Conservation (phyloP, 64 coral and sea anemone genomes). For the Pachyseris speciosa region DNA sequence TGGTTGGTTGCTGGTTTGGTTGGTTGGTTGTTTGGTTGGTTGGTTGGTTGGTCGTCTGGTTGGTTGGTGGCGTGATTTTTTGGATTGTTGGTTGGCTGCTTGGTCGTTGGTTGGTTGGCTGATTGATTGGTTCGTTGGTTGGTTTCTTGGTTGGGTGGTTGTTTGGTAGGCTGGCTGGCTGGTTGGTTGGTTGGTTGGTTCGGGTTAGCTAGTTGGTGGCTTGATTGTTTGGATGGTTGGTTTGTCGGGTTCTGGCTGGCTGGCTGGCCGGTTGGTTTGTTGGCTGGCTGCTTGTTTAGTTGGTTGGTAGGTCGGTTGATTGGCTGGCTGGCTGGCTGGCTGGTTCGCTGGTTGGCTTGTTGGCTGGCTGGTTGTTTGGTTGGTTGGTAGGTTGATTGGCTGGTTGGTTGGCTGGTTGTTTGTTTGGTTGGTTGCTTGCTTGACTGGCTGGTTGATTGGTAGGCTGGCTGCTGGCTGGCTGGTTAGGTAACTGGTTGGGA, state of each 20-base stretch:
- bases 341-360: not conserved
- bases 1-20: not conserved
- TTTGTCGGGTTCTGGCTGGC: not conserved
- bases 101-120: too few relatives aligned
- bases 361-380: not conserved
- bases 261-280: not conserved
- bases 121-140: not conserved
- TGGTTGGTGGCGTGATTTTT: not conserved
- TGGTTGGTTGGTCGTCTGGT: too few relatives aligned
- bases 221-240: not conserved
- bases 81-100: too few relatives aligned
- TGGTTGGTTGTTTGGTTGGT: not conserved
- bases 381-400: not conserved
- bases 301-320: not conserved
- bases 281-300: not conserved
- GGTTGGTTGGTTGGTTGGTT: not conserved
- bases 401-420: not conserved
- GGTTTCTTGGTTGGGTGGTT: not conserved
- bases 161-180: not conserved
- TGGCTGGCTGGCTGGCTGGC: not conserved
- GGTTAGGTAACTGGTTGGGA: not conserved
- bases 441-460: not conserved
- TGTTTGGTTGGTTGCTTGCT: not conserved
- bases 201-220: not conserved
- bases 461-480: not conserved